Base-by-base conservation (phyloP, 2,113 vertebrate genomes). In the Callocephalon fimbriatum region DNA sequence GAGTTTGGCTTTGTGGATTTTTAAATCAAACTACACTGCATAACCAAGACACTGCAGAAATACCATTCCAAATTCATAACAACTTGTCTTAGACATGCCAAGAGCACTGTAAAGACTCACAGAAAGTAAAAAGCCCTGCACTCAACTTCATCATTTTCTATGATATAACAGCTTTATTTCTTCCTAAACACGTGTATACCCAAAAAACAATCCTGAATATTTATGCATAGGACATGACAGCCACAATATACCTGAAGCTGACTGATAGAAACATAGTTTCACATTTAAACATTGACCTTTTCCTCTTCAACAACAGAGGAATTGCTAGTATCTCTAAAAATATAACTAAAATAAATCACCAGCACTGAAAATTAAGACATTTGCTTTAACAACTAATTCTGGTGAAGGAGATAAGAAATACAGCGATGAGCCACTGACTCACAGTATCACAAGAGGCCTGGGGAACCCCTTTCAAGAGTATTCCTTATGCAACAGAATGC, bases 341-440 rank as follows among this genome's bases (percentile, higher is more conserved):
- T 8, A 3, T 72, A 78, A 63, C 40, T 48, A 61, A 90, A 95
- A 77, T 42, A 74, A 86, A 83, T 61, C 3, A 2, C 23, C 32
- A 45, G 27, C 19, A 13, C 20, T 78, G 61, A 91, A 65, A 86
- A 92, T 59, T 54, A 89, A 87, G 47, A 65, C 38, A 89, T 16
- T 68, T 42, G 67, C 72, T 71, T 94, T 61, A 95, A 86, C n/a
- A 88, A 40, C 31, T 48, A 63, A 80, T 53, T 70, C 75, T 75
- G 35, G n/a, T 9, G 4, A 74, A 78, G 56, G 42, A 95, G 58
- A 70, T 71, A 80, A 95, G 74, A 96, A 97, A 82, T 66, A 94
- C 85, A 87, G 73, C 18, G 44, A 86, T 65, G 40, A 75, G 32
- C 50, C 72, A 58, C 19, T 54, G 51, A 78, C 70, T 92, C 59